Evolutionary conservation across 2,797 vertebrate genomes (phyloP).

Genomic region (Enteromius mattozi): DNA sequence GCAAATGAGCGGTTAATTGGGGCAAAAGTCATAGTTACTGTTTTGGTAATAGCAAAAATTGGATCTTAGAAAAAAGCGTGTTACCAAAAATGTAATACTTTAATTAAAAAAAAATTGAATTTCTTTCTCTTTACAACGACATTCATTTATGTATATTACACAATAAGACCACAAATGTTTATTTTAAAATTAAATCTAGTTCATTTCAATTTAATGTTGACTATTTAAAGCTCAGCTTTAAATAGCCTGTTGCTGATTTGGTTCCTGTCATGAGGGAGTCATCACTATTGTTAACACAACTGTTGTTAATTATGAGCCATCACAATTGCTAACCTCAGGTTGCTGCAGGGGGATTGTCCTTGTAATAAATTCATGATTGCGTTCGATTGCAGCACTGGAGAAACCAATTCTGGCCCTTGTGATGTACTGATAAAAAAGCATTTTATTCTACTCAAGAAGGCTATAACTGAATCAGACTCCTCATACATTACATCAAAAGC

Average conservation of each 20-base stretch:
- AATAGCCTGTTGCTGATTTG: not conserved
- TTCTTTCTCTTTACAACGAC: not conserved
- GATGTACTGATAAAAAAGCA: conserved; percentile 17
- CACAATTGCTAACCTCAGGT: conserved; percentile 5
- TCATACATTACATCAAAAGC: not conserved
- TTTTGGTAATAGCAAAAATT: not conserved
- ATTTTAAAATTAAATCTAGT: not conserved
- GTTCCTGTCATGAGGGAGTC: not conserved
- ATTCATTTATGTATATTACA: not conserved
- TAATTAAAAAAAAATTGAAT: too few relatives aligned
- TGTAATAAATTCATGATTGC: conserved; percentile 9
- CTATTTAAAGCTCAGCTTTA: conserved; percentile 4
- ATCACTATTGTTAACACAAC: conserved; percentile 17
- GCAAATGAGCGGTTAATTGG: not conserved
- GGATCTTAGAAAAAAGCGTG: not conserved
- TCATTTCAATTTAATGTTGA: not conserved
- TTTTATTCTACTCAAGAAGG: not conserved
- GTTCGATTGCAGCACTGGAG: not conserved
- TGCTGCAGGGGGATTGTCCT: not conserved
- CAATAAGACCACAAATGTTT: not conserved
- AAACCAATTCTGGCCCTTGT: not conserved
- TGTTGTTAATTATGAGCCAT: conserved; percentile 24
- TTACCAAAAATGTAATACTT: not conserved
- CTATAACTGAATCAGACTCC: not conserved
- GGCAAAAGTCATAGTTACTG: not conserved